A percentile compares a stretch with the other conserved stretches of the same genome.
These are phyloP conservation scores for Lagocephalus sceleratus DNA, from an alignment of 2,797 vertebrate genomes.

Conservation along the genomic window DNA sequence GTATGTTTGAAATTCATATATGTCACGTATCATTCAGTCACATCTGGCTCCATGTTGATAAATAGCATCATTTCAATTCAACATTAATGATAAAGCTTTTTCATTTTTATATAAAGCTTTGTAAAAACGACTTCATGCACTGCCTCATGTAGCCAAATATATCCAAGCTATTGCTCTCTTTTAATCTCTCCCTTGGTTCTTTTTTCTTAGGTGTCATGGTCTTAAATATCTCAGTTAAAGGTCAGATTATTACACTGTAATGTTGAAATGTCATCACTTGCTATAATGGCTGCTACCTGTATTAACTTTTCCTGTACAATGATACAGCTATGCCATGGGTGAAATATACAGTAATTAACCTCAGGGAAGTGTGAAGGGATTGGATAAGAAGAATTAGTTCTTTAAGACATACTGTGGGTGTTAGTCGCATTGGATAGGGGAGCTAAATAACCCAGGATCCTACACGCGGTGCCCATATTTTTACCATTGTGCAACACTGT, in stretches of 20 bases:
- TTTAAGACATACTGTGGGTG: no score
- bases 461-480: slow-evolving; percentile 8
- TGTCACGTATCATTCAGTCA: slow-evolving; percentile 19
- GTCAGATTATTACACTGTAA: slow-evolving; percentile 72
- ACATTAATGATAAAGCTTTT: no score
- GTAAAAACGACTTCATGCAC: slow-evolving; percentile 8
- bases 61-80: no score
- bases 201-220: slow-evolving; percentile 61
- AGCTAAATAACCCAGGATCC: slow-evolving; percentile 10
- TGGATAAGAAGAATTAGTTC: no score
- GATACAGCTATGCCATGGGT: slow-evolving; percentile 51
- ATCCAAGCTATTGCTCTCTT: slow-evolving; percentile 30
- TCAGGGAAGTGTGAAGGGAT: slow-evolving; percentile 10
- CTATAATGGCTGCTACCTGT: slow-evolving; percentile 72
- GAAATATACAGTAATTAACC: slow-evolving; percentile 57
- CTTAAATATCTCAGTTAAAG: slow-evolving; percentile 80
- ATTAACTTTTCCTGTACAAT: slow-evolving; percentile 59
- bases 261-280: slow-evolving; percentile 79
- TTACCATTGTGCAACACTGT: neutral
- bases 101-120: no score
- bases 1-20: slow-evolving; percentile 38
- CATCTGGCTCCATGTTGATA: no score
- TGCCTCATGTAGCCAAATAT: slow-evolving; percentile 53
- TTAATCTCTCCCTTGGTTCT: slow-evolving; percentile 54
- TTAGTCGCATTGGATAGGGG: slow-evolving; percentile 4